Evolutionary conservation across 2,113 vertebrate species (phyloP).

Genomic region (Ammospiza caudacuta): DNA sequence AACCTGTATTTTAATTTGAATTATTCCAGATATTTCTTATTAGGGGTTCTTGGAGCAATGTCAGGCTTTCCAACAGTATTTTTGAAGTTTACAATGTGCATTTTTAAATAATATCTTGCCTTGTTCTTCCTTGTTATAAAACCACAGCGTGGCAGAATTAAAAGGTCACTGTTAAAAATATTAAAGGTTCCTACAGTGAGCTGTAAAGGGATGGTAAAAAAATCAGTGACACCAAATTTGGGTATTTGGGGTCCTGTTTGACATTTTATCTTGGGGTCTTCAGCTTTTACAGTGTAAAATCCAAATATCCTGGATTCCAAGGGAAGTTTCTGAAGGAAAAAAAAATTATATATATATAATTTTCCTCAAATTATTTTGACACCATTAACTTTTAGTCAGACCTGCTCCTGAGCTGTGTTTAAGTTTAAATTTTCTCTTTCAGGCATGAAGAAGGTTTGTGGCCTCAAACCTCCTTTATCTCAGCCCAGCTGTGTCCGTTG

Average conservation of each 20-base stretch:
- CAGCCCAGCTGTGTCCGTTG: neutral
- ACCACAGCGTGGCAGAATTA: neutral
- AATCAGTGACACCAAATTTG: neutral
- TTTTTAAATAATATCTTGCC: neutral
- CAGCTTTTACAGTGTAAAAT: neutral
- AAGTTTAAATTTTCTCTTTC: neutral
- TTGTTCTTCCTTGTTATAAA: neutral
- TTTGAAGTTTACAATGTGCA: neutral
- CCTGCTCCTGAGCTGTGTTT: neutral
- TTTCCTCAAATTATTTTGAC: neutral
- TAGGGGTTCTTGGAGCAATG: neutral
- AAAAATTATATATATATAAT: neutral
- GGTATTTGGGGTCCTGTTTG: neutral
- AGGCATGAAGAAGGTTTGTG: neutral
- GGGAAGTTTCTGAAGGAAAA: neutral
- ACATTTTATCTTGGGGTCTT: neutral
- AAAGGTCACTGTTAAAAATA: neutral
- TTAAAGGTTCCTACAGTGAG: accelerated
- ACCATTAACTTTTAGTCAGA: neutral
- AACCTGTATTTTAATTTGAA: neutral
- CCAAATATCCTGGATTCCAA: neutral
- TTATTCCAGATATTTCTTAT: neutral
- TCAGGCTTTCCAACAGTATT: neutral
- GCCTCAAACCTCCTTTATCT: neutral
- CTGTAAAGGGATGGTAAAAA: neutral